phyloP scores from a whole-genome alignment of 2,888 invertebrate genomes.

The Syritta pipiens region DNA sequence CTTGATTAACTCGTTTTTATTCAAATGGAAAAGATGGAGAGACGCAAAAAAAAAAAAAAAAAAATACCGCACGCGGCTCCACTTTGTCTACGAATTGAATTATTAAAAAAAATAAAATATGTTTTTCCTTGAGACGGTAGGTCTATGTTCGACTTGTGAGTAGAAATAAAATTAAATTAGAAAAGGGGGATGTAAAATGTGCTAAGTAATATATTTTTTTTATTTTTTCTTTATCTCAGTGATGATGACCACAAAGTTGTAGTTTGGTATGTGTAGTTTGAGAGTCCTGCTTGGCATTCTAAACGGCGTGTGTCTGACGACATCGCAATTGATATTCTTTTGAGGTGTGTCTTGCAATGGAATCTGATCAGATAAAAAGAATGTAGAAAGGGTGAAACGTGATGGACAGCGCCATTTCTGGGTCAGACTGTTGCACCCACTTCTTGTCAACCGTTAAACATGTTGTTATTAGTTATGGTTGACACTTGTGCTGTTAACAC shows the following conservation, averaged over 20 bases:
- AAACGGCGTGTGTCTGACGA: neutral
- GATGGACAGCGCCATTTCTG: slow-evolving; percentile 20
- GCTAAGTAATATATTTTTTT: slow-evolving; percentile 34
- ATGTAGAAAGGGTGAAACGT: slow-evolving; percentile 27
- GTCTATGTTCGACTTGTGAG: slow-evolving; percentile 34
- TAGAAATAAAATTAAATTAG: slow-evolving; percentile 48
- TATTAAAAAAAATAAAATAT: slow-evolving; percentile 34
- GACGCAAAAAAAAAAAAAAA: slow-evolving; percentile 41
- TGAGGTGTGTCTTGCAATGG: slow-evolving; percentile 33
- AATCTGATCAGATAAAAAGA: slow-evolving; percentile 10
- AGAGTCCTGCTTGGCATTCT: neutral
- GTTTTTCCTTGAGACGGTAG: neutral
- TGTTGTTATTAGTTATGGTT: slow-evolving; percentile 17
- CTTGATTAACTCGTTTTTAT: slow-evolving; percentile 68
- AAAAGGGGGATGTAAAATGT: slow-evolving; percentile 57
- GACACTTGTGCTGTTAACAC: neutral
- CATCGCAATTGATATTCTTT: neutral
- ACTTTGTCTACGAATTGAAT: slow-evolving; percentile 70
- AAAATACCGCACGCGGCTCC: slow-evolving; percentile 60
- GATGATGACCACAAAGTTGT: slow-evolving; percentile 1
- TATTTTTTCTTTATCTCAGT: slow-evolving; percentile 15
- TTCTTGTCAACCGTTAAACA: slow-evolving; percentile 18
- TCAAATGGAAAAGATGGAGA: slow-evolving; percentile 54
- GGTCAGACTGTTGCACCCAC: slow-evolving; percentile 44
- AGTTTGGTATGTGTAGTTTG: neutral